Evolutionary conservation across 2,888 invertebrate species (phyloP).

Genomic region (Frankliniella fusca): DNA sequence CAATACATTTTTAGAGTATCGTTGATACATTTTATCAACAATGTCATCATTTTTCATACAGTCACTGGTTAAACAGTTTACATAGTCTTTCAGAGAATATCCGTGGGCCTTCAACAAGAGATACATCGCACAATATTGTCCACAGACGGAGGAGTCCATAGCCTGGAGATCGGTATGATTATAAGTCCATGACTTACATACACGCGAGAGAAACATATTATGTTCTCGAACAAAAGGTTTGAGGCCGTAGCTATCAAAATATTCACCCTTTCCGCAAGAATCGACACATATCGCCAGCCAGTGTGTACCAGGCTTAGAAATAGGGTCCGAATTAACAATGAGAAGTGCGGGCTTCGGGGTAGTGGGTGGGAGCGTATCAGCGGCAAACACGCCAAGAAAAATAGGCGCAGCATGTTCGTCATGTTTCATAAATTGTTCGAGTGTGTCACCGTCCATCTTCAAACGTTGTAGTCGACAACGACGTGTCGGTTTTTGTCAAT

Average conservation of each 20-base stretch:
- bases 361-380: not conserved
- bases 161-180: not conserved
- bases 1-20: not conserved
- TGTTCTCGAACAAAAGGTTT: not conserved
- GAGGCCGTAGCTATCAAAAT: conserved; percentile 30
- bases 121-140: not conserved
- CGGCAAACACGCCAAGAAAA: conserved; percentile 6
- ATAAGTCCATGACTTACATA: not conserved
- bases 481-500: conserved; percentile 40
- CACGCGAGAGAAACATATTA: not conserved
- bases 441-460: not conserved
- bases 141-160: not conserved
- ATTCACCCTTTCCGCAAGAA: not conserved
- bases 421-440: not conserved
- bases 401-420: not conserved
- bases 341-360: not conserved
- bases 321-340: conserved; percentile 28
- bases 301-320: not conserved
- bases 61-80: not conserved
- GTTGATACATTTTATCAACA: not conserved
- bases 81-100: not conserved
- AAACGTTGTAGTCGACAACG: conserved; percentile 36
- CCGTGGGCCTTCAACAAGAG: not conserved
- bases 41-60: not conserved
- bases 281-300: conserved; percentile 25